Percentiles rank a stretch among this genome's conserved stretches.
These are phyloP conservation scores for Dolichotis patagonum DNA, from an alignment of 2,113 vertebrate species.

Conservation along the genomic window DNA sequence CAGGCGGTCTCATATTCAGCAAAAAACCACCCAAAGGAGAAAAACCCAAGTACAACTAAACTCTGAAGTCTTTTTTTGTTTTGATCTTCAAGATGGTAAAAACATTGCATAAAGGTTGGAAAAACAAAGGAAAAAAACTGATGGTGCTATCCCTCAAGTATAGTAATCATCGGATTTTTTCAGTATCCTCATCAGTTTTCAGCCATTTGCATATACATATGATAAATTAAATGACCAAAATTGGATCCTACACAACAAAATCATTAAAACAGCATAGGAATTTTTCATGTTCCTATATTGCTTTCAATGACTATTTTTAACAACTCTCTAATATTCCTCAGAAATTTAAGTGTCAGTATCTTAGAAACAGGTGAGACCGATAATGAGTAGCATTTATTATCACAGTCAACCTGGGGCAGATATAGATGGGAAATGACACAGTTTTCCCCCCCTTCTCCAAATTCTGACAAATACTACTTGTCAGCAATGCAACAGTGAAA, in stretches of 20 bases:
- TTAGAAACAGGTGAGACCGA: background rate
- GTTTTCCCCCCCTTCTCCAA: background rate
- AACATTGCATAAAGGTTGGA: background rate
- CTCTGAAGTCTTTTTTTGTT: background rate
- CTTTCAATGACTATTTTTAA: slow-evolving; percentile 51
- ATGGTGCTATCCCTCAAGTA: background rate
- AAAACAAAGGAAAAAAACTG: background rate
- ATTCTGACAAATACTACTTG: background rate
- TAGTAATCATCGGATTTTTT: background rate
- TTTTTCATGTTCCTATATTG: background rate
- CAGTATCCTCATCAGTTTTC: background rate
- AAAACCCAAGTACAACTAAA: background rate
- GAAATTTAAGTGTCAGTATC: background rate
- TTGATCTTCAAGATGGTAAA: background rate
- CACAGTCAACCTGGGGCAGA: background rate
- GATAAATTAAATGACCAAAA: background rate
- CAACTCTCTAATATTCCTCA: background rate
- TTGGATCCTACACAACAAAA: background rate
- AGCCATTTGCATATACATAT: background rate
- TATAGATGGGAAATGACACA: background rate
- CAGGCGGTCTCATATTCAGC: background rate
- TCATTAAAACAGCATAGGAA: background rate
- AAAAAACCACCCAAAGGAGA: too few relatives aligned
- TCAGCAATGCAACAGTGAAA: background rate
- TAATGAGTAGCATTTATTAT: background rate